Percentiles rank a stretch among this genome's conserved stretches.
Evolutionary conservation across 2,888 invertebrate species (phyloP).

Genomic region (Parnassius smintheus): DNA sequence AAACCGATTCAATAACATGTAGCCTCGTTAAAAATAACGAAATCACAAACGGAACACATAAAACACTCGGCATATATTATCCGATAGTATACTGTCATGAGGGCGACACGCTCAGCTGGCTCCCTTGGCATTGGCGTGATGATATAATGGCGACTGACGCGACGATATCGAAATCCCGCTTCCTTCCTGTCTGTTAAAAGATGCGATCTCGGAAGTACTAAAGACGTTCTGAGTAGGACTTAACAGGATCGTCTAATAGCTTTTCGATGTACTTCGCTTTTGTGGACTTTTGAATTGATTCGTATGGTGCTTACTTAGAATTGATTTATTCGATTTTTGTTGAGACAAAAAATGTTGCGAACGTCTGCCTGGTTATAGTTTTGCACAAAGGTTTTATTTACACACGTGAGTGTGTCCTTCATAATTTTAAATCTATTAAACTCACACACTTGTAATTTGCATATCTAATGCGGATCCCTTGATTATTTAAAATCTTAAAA

Average conservation of each 20-base stretch:
- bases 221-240: constrained; percentile 32
- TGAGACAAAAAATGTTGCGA: not conserved
- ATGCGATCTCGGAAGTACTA: constrained; percentile 35
- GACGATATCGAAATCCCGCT: constrained; percentile 55
- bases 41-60: constrained; percentile 4
- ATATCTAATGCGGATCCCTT: no score
- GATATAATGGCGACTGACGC: constrained; percentile 58
- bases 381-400: no score
- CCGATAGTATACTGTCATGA: constrained; percentile 19
- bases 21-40: not conserved
- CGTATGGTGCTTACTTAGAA: constrained; percentile 6
- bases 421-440: no score
- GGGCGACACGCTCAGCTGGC: constrained; percentile 38
- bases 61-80: constrained; percentile 14
- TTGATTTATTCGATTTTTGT: constrained; percentile 10
- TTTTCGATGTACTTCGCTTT: constrained; percentile 33
- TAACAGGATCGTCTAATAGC: constrained; percentile 30
- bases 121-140: constrained; percentile 46
- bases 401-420: no score
- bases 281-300: constrained; percentile 5
- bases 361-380: no score
- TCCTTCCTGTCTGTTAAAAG: constrained; percentile 61
- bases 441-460: no score
- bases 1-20: no score
- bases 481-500: no score